phyloP scores from a whole-genome alignment of 2,113 vertebrate species.

The Laterallus jamaicensis region DNA sequence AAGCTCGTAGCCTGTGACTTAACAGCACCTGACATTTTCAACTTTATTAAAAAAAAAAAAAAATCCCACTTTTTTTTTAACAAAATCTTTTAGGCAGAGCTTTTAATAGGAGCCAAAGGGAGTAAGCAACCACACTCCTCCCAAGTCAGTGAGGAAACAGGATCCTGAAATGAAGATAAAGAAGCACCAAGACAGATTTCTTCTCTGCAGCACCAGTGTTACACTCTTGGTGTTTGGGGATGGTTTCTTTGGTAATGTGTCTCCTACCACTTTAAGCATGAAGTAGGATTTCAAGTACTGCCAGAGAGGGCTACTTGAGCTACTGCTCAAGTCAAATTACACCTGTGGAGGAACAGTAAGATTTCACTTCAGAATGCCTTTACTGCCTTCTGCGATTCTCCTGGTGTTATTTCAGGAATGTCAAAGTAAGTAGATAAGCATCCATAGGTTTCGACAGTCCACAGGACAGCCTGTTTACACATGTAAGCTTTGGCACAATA shows the following conservation, averaged over 20 bases:
- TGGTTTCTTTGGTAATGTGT: conserved; percentile 4
- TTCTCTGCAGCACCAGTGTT: neutral
- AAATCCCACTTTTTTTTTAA: neutral
- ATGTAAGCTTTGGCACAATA: neutral
- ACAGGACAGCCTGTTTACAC: neutral
- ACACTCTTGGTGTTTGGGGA: neutral
- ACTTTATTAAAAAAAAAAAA: neutral
- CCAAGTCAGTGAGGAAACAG: neutral
- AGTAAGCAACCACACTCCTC: neutral
- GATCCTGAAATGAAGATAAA: neutral
- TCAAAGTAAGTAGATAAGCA: neutral
- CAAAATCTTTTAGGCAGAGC: neutral
- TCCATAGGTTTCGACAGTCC: neutral
- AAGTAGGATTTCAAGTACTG: neutral
- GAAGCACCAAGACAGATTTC: neutral
- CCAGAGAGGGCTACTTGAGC: neutral
- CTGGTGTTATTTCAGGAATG: neutral
- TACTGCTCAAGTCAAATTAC: neutral
- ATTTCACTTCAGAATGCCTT: neutral
- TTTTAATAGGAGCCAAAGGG: neutral
- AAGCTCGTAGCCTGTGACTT: neutral
- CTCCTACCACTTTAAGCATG: neutral
- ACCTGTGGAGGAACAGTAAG: neutral
- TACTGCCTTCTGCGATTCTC: rapidly evolving
- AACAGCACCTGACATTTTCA: neutral